Evolutionary conservation across 2,888 invertebrate species (phyloP), one percentile per base, ranked within the genome.

Genomic region (Phalangium opilio): DNA sequence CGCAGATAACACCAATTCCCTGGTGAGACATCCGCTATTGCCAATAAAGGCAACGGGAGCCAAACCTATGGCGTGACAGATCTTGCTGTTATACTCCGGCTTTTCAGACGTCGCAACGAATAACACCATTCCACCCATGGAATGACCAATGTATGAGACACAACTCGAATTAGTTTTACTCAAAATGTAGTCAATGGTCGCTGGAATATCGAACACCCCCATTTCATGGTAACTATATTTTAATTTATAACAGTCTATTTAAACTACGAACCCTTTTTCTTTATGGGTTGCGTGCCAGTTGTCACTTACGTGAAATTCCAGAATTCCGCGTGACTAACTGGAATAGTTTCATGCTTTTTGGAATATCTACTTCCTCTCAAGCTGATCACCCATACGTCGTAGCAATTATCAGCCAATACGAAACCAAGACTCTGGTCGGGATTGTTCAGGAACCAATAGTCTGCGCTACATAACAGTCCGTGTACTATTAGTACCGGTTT

Each of bases 161-260:
- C 75, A 68, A 1, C 71, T 55, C 20, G 72, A 68, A 0, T 73
- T 72, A 0, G 83, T 80, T 2, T 55, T 57, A 3, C 68, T 63
- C 41, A 77, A 64, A n/a, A 78, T 70, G 59, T 81, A 78, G 62
- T 87, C 79, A 49, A 93, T 75, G 57, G 75, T 78, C 0, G 89
- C 83, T 12, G 93, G 89, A 45, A 93, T 62, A 67, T 96, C 95
- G 61, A 81, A 76, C 27, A 77, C 65, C 0, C 82, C 87, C 70
- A 90, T 83, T 65, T 95, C 87, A 60, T 91, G 83, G 74, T 83
- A 93, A 58, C 86, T 86, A 63, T 34, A n/a, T 14, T n/a, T 12
- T 14, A 34, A n/a, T 34, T 34, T 33, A 10, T 33, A 36, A 36
- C 4, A 15, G 7, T 17, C 4, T 36, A n/a, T 11, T 36, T n/a